These are phyloP conservation scores for Magallana angulata DNA, from an alignment of 1,140 invertebrate genomes.

Conservation along the genomic window DNA sequence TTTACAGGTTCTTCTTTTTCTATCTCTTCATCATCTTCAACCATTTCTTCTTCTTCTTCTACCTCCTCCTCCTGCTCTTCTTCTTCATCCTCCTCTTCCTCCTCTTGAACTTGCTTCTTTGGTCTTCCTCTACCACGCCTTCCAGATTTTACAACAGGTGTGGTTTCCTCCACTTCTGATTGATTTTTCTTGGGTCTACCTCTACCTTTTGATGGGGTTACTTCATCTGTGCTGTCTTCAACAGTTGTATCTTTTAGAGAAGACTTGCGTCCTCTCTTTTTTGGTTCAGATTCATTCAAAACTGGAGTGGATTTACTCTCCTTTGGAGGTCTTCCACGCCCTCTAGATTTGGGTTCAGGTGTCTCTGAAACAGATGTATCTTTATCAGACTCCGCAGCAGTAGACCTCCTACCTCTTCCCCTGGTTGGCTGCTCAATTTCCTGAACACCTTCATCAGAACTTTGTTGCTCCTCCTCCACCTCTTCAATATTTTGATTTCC, in stretches of 20 bases:
- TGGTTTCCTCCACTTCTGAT: not conserved
- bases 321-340: constrained; percentile 44
- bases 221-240: constrained; percentile 11
- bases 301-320: constrained; percentile 50
- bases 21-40: not conserved
- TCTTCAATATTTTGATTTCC: constrained; percentile 49
- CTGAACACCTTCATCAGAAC: constrained; percentile 31
- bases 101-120: not conserved
- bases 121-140: constrained; percentile 7
- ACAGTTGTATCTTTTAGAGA: constrained; percentile 20
- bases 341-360: constrained; percentile 43
- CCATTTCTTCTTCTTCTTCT: constrained; percentile 29
- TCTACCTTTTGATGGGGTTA: constrained; percentile 42
- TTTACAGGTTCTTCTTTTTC: constrained; percentile 31
- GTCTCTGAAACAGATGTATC: constrained; percentile 46
- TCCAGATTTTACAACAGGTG: constrained; percentile 4
- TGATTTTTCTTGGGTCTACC: constrained; percentile 50
- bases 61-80: constrained; percentile 9
- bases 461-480: constrained; percentile 3
- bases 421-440: constrained; percentile 44
- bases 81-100: not conserved
- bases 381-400: constrained; percentile 55
- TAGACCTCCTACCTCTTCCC: constrained; percentile 58
- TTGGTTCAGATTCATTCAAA: not conserved
- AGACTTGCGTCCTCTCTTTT: not conserved